Evolutionary conservation across 2,113 vertebrate species (phyloP).

Genomic region (Dasyprocta punctata): DNA sequence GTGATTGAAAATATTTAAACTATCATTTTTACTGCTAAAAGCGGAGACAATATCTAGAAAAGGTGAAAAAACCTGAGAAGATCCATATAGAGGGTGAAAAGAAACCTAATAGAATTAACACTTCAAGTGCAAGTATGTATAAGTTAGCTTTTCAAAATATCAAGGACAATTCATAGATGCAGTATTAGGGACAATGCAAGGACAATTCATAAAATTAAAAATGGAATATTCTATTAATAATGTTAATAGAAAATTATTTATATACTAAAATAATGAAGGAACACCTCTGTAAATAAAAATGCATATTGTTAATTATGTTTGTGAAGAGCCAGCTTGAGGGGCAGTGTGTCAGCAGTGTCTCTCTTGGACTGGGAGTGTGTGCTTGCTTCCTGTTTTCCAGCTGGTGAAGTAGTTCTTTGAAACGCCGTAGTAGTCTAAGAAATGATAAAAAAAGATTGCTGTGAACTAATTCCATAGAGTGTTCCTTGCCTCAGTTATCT

Average conservation of each 20-base stretch:
- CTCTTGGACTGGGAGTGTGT: background rate
- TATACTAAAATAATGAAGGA: background rate
- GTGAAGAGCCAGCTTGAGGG: too few relatives aligned
- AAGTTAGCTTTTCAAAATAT: conserved; percentile 1
- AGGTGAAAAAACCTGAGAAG: background rate
- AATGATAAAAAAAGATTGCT: background rate
- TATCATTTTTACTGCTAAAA: background rate
- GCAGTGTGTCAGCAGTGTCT: background rate
- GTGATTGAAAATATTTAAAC: background rate
- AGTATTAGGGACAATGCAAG: too few relatives aligned
- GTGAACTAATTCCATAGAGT: background rate
- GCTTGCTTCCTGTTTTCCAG: background rate
- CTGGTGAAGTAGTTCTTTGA: background rate
- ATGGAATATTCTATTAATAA: background rate
- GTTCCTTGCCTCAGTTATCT: background rate
- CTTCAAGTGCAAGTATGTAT: background rate
- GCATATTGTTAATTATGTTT: too few relatives aligned
- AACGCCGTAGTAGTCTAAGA: background rate
- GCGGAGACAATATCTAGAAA: background rate
- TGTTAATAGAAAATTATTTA: background rate
- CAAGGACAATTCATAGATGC: background rate
- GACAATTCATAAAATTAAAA: conserved; percentile 14
- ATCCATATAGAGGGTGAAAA: background rate
- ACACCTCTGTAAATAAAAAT: background rate
- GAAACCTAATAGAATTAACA: background rate